Base-by-base conservation (phyloP, 2,888 invertebrate genomes). In the Ommatoiulus sabulosus region DNA sequence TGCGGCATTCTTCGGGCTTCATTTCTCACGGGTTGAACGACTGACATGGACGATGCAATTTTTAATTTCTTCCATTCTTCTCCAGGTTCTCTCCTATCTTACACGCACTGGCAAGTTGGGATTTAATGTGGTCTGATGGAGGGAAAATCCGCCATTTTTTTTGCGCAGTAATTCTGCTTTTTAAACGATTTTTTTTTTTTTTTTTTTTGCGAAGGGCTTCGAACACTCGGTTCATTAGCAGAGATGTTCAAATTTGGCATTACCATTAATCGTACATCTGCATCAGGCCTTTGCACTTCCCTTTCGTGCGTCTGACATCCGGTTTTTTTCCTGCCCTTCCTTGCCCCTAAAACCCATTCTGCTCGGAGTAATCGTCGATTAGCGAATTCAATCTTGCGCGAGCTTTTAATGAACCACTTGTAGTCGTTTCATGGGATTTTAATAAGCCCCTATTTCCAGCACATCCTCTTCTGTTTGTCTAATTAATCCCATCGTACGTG, bases 351-450 rank as follows among this genome's bases (percentile, higher is more conserved):
- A 63, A n/a, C n/a, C 63, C 63, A 63, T 63, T n/a, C n/a, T 63
- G 63, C 63, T 63, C n/a, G 4, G 63, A n/a, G n/a, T 63, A 63
- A 63, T 63, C 63, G n/a, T 12, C 63, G 63, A 63, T 63, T 63
- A 63, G 63, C 7, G 63, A 63, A 63, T n/a, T 63, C 63, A n/a
- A 20, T n/a, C 4, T 63, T 3, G 63, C 63, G 63, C 63, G 20
- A 63, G 63, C 63, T 63, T 63, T 63, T 63, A 63, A 63, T 63
- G 63, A 63, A 63, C 63, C 63, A 63, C 63, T 63, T 63, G 63
- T 63, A 17, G 63, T 63, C n/a, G 7, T 63, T 63, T 63, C 63
- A 63, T 63, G 17, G 63, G 63, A n/a, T 63, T 63, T 63, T 63
- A 63, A 63, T 63, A 63, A 63, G 63, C 63, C 63, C 63, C 63